A percentile compares a stretch with the other conserved stretches of the same genome.
Conservation (phyloP, 2,888 invertebrate genomes). For the Lasioglossum zephyrum region DNA sequence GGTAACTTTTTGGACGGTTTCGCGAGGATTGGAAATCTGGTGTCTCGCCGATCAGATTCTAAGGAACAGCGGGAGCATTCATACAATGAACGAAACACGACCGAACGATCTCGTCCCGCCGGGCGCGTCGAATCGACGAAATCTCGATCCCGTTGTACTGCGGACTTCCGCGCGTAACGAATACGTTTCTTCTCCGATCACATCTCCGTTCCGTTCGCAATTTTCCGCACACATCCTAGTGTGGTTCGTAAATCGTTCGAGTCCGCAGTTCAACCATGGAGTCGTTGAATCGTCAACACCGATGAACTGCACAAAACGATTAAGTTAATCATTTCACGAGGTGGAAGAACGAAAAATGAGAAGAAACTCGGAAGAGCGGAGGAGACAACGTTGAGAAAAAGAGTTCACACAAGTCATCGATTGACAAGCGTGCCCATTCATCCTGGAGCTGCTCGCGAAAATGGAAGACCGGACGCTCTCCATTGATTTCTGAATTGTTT, state of each 20-base stretch:
- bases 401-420: slow-evolving; percentile 20
- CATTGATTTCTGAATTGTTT: not conserved
- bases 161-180: not conserved
- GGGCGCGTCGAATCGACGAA: slow-evolving; percentile 17
- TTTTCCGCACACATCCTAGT: not conserved
- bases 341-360: not conserved
- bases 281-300: slow-evolving; percentile 19
- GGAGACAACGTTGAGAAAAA: not conserved
- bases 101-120: slow-evolving; percentile 5
- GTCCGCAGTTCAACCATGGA: slow-evolving; percentile 14
- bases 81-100: not conserved
- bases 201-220: not conserved
- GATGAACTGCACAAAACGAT: slow-evolving; percentile 53
- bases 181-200: not conserved
- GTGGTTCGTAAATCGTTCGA: not conserved
- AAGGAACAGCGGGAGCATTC: not conserved
- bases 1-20: not conserved
- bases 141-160: slow-evolving; percentile 12
- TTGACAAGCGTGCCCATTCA: slow-evolving; percentile 21
- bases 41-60: not conserved
- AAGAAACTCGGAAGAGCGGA: not conserved
- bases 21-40: not conserved
- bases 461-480: not conserved
- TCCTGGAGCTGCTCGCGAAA: slow-evolving; percentile 33
- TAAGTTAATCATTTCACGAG: slow-evolving; percentile 35